Percentiles rank a stretch among this genome's conserved stretches.
Conservation (phyloP, 2,113 vertebrate genomes). For the Romanogobio albipinnatus region DNA sequence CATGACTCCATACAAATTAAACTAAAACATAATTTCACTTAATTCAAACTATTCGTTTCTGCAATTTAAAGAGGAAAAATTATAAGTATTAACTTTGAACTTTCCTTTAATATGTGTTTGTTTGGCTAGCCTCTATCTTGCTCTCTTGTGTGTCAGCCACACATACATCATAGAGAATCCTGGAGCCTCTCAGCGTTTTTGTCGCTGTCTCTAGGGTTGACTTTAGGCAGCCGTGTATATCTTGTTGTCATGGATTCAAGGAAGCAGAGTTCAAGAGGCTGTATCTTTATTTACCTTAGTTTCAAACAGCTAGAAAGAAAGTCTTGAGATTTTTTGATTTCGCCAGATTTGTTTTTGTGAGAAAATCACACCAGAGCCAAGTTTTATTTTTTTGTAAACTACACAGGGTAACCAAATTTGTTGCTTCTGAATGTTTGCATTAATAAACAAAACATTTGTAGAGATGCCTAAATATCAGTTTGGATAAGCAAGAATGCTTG, state of each 20-base stretch:
- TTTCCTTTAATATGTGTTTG: not conserved
- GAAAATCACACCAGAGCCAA: not conserved
- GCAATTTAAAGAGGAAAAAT: not conserved
- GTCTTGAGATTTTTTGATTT: not conserved
- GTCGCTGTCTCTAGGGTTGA: conserved; percentile 54
- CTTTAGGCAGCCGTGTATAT: conserved; percentile 74
- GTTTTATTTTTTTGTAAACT: not conserved
- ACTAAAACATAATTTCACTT: not conserved
- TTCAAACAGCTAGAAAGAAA: not conserved
- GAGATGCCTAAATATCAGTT: not conserved
- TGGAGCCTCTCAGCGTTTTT: not conserved
- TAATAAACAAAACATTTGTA: not conserved
- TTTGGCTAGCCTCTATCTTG: not conserved
- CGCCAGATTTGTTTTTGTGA: not conserved
- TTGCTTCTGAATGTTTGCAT: not conserved
- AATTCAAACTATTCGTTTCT: not conserved
- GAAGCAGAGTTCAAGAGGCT: conserved; percentile 51
- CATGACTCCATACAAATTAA: not conserved
- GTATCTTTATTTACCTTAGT: conserved; percentile 12
- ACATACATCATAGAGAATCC: not conserved
- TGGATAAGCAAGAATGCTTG: not conserved
- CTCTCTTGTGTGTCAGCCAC: conserved; percentile 20
- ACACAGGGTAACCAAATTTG: not conserved
- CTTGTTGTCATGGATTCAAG: conserved; percentile 72
- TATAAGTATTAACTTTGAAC: not conserved